These are phyloP conservation scores for Caloenas nicobarica DNA, from an alignment of 2,113 vertebrate species.

Conservation along the genomic window DNA sequence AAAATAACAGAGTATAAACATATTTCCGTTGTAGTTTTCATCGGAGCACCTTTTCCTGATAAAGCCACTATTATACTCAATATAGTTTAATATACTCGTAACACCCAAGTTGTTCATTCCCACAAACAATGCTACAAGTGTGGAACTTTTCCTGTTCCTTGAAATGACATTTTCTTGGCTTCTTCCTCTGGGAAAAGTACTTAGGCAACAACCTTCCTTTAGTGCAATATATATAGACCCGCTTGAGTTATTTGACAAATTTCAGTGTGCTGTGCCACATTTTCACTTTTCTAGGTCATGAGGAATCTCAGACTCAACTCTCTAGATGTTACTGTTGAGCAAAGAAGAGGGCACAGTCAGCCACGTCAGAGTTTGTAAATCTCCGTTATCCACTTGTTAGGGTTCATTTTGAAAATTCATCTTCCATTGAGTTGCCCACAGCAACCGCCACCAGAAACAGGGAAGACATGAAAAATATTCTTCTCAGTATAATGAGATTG, in stretches of 20 bases:
- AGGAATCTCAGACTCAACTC: not conserved
- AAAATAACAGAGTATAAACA: not conserved
- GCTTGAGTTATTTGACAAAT: not conserved
- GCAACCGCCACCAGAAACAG: not conserved
- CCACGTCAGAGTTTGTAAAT: not conserved
- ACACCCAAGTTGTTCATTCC: conserved; percentile 2
- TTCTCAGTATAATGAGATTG: not conserved
- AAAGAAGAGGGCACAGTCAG: not conserved
- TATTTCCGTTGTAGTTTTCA: not conserved
- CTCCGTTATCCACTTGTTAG: not conserved
- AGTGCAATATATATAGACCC: not conserved
- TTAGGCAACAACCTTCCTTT: not conserved
- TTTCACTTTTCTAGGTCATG: not conserved
- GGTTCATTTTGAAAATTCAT: not conserved
- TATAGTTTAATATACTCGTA: not conserved
- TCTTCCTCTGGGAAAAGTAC: conserved; percentile 28
- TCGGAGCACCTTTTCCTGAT: not conserved
- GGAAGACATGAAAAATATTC: not conserved
- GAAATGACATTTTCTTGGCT: not conserved
- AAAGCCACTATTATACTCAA: not conserved
- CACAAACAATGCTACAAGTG: not conserved
- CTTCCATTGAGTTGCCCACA: not conserved
- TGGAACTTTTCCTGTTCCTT: conserved; percentile 14
- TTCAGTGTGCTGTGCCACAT: not conserved
- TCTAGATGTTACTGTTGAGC: not conserved